phyloP scores from a whole-genome alignment of 2,113 vertebrate genomes.

The Thermophis baileyi region DNA sequence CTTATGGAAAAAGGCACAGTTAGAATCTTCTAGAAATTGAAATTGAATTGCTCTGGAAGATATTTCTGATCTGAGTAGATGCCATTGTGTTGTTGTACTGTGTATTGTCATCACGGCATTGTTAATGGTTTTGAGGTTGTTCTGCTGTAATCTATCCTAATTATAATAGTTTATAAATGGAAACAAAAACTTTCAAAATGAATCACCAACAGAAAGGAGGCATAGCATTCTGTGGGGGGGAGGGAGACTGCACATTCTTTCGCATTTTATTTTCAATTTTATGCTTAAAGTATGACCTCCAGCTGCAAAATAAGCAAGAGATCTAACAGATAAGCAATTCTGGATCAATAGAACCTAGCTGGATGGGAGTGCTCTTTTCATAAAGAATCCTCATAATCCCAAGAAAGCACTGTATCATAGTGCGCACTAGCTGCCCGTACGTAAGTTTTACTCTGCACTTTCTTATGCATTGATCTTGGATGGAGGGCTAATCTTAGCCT shows the following conservation, averaged over 20 bases:
- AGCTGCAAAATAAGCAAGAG: background rate
- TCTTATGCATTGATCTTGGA: background rate
- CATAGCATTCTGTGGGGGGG: background rate
- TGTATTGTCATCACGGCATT: background rate
- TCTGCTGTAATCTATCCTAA: background rate
- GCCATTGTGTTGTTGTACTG: background rate
- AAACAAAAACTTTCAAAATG: background rate
- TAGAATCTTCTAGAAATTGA: background rate
- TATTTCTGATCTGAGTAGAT: background rate
- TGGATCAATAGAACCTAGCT: background rate
- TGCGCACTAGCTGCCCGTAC: background rate
- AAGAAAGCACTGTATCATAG: background rate
- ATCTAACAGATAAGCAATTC: background rate
- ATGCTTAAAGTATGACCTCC: background rate
- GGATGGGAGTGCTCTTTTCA: background rate
- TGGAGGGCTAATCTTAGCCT: background rate
- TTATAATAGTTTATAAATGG: background rate
- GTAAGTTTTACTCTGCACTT: background rate
- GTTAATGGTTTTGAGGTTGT: background rate
- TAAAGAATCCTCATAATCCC: background rate
- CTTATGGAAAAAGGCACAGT: background rate
- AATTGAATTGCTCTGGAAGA: background rate
- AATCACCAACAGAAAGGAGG: background rate
- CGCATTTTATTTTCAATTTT: background rate
- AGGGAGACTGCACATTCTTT: background rate